These are phyloP conservation scores for Tadarida brasiliensis DNA, from an alignment of 2,797 vertebrate genomes.

Conservation along the genomic window DNA sequence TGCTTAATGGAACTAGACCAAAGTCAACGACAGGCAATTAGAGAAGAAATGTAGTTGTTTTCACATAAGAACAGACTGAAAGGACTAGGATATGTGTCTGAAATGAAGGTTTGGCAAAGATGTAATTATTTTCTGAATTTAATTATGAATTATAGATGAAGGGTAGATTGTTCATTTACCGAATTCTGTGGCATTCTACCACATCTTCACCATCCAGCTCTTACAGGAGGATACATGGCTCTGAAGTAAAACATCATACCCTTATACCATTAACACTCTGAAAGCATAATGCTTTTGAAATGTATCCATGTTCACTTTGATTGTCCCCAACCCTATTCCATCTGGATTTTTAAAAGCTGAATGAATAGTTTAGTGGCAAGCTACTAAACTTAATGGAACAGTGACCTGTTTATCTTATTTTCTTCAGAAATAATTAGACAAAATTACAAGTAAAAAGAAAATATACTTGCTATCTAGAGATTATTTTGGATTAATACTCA, in stretches of 20 bases:
- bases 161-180: neutral
- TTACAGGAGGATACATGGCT: neutral
- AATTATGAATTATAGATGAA: neutral
- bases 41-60: slow-evolving; percentile 6
- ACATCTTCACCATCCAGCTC: neutral
- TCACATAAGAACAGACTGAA: neutral
- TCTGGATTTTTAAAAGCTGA: neutral
- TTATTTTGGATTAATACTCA: slow-evolving; percentile 12
- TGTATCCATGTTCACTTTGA: neutral
- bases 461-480: neutral
- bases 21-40: neutral
- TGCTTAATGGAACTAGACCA: neutral
- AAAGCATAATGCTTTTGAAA: neutral
- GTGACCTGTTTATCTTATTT: neutral
- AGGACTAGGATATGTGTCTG: slow-evolving; percentile 22
- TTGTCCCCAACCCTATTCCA: neutral
- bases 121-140: neutral
- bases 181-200: neutral
- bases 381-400: neutral
- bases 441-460: slow-evolving; percentile 25
- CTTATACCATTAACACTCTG: neutral
- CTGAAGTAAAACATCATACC: neutral
- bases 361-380: neutral
- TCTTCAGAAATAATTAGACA: slow-evolving; percentile 12
- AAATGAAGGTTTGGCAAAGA: neutral